A percentile compares a stretch with the other conserved stretches of the same genome.
phyloP scores from a whole-genome alignment of 2,797 vertebrate species.

The Emydoidea blandingii region DNA sequence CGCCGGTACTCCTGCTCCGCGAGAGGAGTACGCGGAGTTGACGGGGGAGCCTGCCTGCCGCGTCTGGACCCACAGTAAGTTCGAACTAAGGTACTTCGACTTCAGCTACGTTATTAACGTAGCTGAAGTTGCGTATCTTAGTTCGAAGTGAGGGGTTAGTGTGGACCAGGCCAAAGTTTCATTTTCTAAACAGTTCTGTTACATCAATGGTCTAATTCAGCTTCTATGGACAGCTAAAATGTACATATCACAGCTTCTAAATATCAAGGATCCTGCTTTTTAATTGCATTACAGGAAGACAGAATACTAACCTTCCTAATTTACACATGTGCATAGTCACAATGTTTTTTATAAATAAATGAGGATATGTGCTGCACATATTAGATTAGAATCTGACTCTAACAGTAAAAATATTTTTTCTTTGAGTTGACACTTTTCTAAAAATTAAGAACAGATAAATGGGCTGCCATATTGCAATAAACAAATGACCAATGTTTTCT shows the following conservation, averaged over 20 bases:
- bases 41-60: too few species aligned
- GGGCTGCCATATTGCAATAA: constrained; percentile 75
- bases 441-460: constrained; percentile 59
- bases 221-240: background rate
- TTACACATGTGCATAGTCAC: background rate
- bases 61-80: too few species aligned
- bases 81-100: too few species aligned
- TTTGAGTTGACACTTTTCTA: constrained; percentile 61
- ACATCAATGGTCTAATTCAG: background rate
- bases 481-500: constrained; percentile 74
- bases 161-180: too few species aligned
- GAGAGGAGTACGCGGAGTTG: too few species aligned
- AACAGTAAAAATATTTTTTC: constrained; percentile 29
- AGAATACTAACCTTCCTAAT: background rate
- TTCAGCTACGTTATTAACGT: too few species aligned
- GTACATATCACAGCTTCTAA: rapidly evolving
- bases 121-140: too few species aligned
- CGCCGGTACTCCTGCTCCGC: too few species aligned
- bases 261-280: background rate
- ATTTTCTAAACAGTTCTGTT: background rate
- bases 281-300: background rate
- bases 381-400: constrained; percentile 61
- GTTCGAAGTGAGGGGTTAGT: too few species aligned
- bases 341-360: background rate
- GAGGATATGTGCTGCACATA: background rate